phyloP scores from a whole-genome alignment of 2,888 invertebrate genomes.

The Mythimna lalbum region DNA sequence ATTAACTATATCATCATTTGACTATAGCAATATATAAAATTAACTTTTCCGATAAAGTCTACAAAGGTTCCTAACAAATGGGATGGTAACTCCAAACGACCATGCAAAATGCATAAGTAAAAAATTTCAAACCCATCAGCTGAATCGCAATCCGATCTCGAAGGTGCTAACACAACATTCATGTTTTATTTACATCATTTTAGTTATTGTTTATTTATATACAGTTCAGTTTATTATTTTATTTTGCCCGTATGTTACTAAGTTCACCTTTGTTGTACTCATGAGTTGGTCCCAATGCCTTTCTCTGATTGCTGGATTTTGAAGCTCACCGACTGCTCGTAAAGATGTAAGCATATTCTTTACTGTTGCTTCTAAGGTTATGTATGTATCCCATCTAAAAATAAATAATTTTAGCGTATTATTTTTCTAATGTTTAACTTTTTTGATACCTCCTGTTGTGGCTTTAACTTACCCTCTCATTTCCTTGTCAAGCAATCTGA shows the following conservation, averaged over 20 bases:
- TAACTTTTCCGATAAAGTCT: not conserved
- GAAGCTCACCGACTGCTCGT: constrained; percentile 98
- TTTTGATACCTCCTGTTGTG: not conserved
- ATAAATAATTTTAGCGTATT: not conserved
- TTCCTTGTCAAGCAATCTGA: constrained; percentile 97
- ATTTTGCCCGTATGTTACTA: constrained; percentile 59
- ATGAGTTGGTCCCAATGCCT: constrained; percentile 99
- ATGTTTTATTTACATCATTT: constrained; percentile 68
- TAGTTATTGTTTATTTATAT: constrained; percentile 67
- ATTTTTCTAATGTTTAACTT: not conserved
- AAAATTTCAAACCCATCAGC: constrained; percentile 69
- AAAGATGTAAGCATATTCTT: constrained; percentile 99
- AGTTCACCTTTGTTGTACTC: constrained; percentile 97
- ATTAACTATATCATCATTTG: too few relatives aligned
- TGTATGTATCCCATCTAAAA: constrained; percentile 96
- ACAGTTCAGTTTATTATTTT: constrained; percentile 64
- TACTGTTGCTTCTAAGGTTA: constrained; percentile 96
- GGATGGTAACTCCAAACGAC: constrained; percentile 55
- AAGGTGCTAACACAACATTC: constrained; percentile 70
- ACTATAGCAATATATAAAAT: too few relatives aligned
- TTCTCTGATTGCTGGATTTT: constrained; percentile 98
- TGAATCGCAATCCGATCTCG: constrained; percentile 54
- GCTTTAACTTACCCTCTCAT: constrained; percentile 92
- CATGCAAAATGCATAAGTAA: constrained; percentile 72
- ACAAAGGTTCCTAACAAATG: constrained; percentile 24